Percentiles rank a stretch among this genome's conserved stretches.
Conservation (phyloP, 2,113 vertebrate genomes). For the Eurypyga helias region DNA sequence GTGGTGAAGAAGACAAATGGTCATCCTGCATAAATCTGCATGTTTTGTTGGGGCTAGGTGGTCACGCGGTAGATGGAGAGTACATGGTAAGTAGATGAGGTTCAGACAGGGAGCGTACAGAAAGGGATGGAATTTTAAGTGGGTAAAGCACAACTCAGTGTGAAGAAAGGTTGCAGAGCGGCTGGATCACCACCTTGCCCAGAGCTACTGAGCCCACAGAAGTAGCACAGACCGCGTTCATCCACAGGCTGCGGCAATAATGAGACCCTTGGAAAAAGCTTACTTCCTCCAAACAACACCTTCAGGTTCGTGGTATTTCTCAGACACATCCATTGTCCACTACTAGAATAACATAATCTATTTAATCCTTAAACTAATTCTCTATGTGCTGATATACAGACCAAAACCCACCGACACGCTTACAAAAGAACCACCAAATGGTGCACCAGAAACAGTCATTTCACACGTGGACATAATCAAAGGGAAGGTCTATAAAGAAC, state of each 20-base stretch:
- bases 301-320: not conserved
- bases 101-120: not conserved
- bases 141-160: not conserved
- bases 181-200: fast-evolving
- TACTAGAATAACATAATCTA: not conserved
- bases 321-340: not conserved
- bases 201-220: not conserved
- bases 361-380: not conserved
- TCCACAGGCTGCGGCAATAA: not conserved
- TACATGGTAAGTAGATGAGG: not conserved
- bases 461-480: not conserved
- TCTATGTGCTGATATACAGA: not conserved
- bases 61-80: not conserved
- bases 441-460: not conserved
- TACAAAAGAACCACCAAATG: not conserved
- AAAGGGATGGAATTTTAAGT: not conserved
- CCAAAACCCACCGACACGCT: not conserved
- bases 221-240: not conserved
- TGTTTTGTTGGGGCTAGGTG: not conserved
- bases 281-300: not conserved
- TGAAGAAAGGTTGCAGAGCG: not conserved
- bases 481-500: not conserved
- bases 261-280: not conserved
- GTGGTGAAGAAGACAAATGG: not conserved
- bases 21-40: not conserved